Conservation (phyloP, 2,797 vertebrate species). For the Aeoliscus strigatus region DNA sequence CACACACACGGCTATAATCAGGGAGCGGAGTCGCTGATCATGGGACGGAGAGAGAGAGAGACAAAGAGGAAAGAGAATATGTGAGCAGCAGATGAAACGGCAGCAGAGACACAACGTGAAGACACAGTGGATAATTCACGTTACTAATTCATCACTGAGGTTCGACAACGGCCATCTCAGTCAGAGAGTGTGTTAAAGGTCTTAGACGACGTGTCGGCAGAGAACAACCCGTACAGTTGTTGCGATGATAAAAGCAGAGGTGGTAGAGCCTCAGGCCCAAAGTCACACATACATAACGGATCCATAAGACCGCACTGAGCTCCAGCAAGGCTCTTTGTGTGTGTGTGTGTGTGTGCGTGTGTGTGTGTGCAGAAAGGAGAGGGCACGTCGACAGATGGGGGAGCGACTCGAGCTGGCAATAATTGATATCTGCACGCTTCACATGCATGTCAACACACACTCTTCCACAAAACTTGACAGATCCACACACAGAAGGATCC, state of each 20-base stretch:
- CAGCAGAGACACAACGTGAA: conserved; percentile 14
- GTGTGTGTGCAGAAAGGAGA: conserved; percentile 4
- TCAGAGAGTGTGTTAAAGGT: conserved; percentile 11
- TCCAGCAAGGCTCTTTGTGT: not conserved
- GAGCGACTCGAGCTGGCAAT: conserved; percentile 29
- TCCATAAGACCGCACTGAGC: conserved; percentile 14
- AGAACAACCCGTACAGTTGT: conserved; percentile 5
- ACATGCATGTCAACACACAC: conserved; percentile 15
- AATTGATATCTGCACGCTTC: conserved; percentile 52
- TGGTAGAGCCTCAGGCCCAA: not conserved
- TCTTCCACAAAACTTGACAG: conserved; percentile 6
- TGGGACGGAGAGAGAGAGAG: conserved; percentile 37
- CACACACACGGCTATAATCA: conserved; percentile 42
- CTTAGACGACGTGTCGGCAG: conserved; percentile 2
- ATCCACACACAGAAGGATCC: not conserved
- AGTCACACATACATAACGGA: conserved; percentile 1
- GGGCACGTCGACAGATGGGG: conserved; percentile 48
- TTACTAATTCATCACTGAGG: conserved; percentile 44
- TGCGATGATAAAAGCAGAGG: conserved; percentile 10
- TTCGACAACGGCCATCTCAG: conserved; percentile 24
- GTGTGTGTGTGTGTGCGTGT: conserved; percentile 2
- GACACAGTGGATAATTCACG: conserved; percentile 25
- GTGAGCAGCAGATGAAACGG: conserved; percentile 48
- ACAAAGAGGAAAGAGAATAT: conserved; percentile 47
- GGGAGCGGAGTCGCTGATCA: conserved; percentile 58